phyloP scores from a whole-genome alignment of 2,888 invertebrate genomes.

The Eremobia ochroleuca region DNA sequence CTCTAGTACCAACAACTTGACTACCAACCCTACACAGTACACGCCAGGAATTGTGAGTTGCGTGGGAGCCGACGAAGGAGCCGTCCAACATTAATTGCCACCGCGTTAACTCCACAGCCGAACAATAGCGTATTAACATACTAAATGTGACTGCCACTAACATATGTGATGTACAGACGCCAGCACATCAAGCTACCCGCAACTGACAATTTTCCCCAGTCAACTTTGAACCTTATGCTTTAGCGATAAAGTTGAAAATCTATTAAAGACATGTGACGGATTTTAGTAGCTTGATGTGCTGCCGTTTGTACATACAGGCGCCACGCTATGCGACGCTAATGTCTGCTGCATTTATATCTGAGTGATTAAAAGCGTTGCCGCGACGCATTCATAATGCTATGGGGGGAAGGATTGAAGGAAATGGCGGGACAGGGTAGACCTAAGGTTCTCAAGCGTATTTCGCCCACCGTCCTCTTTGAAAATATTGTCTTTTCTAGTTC shows the following conservation, averaged over 20 bases:
- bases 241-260: no score
- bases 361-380: constrained; percentile 38
- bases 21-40: constrained; percentile 47
- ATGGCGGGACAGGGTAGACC: not conserved
- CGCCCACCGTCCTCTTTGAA: not conserved
- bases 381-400: constrained; percentile 21
- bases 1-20: not conserved
- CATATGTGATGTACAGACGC: constrained; percentile 54
- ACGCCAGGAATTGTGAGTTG: constrained; percentile 65
- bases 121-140: constrained; percentile 74
- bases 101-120: constrained; percentile 67
- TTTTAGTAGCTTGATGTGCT: no score
- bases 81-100: constrained; percentile 66
- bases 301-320: no score
- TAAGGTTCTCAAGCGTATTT: not conserved
- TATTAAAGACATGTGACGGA: no score
- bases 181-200: no score
- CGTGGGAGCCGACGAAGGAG: constrained; percentile 59
- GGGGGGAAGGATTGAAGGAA: not conserved
- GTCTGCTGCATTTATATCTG: constrained; percentile 51
- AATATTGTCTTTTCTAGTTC: not conserved
- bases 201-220: no score
- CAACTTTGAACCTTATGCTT: no score
- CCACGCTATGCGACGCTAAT: constrained; percentile 39
- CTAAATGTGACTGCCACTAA: constrained; percentile 57